Evolutionary conservation across 2,888 invertebrate genomes (phyloP).

Genomic region (Stomorhina lunata): DNA sequence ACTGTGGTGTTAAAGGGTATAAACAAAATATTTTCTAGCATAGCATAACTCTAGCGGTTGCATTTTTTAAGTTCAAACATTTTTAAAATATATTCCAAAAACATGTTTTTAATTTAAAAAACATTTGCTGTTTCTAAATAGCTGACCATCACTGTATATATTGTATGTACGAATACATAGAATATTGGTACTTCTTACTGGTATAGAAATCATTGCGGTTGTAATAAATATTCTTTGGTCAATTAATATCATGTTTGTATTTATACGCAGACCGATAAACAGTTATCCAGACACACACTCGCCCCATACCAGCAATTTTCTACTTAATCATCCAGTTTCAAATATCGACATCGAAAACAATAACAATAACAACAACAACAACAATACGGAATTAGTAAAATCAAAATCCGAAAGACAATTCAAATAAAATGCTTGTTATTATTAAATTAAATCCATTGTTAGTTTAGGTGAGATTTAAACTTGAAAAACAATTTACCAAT

Average conservation of each 20-base stretch:
- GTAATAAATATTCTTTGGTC: slow-evolving; percentile 74
- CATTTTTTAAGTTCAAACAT: too few relatives aligned
- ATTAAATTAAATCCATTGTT: slow-evolving; percentile 40
- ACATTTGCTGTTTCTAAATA: too few relatives aligned
- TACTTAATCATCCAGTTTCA: slow-evolving; percentile 40
- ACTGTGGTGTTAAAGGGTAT: too few relatives aligned
- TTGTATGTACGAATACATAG: slow-evolving; percentile 7
- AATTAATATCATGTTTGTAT: slow-evolving; percentile 70
- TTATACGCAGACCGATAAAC: slow-evolving; percentile 63
- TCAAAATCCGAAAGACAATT: slow-evolving; percentile 16
- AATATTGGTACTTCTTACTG: slow-evolving; percentile 51
- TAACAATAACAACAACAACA: slow-evolving; percentile 1
- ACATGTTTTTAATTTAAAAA: too few relatives aligned
- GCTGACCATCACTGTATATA: too few relatives aligned
- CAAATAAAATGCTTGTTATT: slow-evolving; percentile 39
- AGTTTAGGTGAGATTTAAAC: not conserved
- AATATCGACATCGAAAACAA: slow-evolving; percentile 15
- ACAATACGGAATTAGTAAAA: not conserved
- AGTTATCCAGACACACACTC: slow-evolving; percentile 20
- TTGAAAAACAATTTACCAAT: not conserved
- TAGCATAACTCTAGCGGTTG: too few relatives aligned
- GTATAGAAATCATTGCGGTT: slow-evolving; percentile 70
- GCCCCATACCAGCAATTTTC: not conserved
- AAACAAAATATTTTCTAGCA: too few relatives aligned
- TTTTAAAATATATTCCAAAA: too few relatives aligned